These are phyloP conservation scores for Cynopterus brachyotis DNA, from an alignment of 2,113 vertebrate genomes.

Conservation along the genomic window DNA sequence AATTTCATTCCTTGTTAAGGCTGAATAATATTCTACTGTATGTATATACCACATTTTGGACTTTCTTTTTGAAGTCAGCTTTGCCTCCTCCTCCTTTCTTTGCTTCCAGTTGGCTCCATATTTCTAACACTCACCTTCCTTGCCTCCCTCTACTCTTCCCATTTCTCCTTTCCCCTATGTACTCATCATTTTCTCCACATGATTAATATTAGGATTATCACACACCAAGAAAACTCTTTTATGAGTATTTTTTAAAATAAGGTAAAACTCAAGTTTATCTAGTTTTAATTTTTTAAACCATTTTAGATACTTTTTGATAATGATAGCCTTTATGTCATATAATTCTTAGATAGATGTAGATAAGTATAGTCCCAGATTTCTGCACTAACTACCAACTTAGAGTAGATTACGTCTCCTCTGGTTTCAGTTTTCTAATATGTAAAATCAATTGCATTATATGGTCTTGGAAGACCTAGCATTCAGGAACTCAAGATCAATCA, in stretches of 20 bases:
- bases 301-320: background rate
- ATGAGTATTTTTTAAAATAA: background rate
- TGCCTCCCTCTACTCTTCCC: background rate
- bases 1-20: background rate
- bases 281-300: background rate
- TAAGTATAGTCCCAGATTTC: background rate
- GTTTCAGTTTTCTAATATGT: background rate
- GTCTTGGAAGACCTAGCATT: background rate
- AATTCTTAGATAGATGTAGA: background rate
- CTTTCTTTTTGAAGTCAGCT: background rate
- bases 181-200: background rate
- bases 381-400: background rate
- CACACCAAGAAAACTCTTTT: background rate
- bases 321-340: background rate
- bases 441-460: background rate
- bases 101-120: background rate
- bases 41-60: background rate
- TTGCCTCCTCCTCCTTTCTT: background rate
- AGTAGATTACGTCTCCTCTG: background rate
- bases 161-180: background rate
- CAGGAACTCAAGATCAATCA: background rate
- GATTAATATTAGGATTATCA: background rate
- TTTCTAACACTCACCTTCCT: background rate
- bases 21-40: background rate
- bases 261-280: background rate